Base-by-base conservation (phyloP, 2,888 invertebrate genomes). In the Limnephilus lunatus region DNA sequence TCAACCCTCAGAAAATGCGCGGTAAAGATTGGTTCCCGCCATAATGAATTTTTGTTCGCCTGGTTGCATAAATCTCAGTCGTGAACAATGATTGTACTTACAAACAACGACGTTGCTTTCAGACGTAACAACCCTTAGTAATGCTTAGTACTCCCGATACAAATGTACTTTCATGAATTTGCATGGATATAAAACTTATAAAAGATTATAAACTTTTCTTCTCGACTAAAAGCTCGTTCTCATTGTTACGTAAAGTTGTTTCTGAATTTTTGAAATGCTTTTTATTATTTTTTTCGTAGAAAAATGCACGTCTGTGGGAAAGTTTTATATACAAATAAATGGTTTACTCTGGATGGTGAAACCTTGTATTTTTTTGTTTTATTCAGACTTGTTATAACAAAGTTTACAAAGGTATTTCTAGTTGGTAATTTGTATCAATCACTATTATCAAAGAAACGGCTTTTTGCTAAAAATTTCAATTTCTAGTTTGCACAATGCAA, bases 11-110 rank as follows among this genome's bases (percentile, higher is more conserved):
- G 83, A 39, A 39, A 39, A 25, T 83, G 83, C 12, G 83, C 35
- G 19, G 82, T 32, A 25, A 35, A 32, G 15, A 11, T 31, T 4
- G 82, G 82, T 2, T 25, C 30, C 32, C 31, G 15, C 83, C 31
- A 83, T 83, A 83, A 31, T 31, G 83, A 83, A 83, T 83, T 83
- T 15, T 25, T 83, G 35, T 83, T 25, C 35, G 35, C 83, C 83
- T 83, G 32, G 35, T n/a, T 83, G 35, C 83, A 83, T 83, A 83
- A 32, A 82, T 35, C 12, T 15, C 15, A 0, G 14, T 3, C 32
- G 1, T 30, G 9, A 35, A 82, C 82, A 32, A 82, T 82, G 14
- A 35, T 32, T 31, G 11, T 35, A 32, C 32, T 14, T 32, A 82
- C 48, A 15, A 68, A 68, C n/a, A 68, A 68, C 25, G 68, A 25